Base-by-base conservation (phyloP, 2,113 vertebrate genomes). In the Osmerus eperlanus region DNA sequence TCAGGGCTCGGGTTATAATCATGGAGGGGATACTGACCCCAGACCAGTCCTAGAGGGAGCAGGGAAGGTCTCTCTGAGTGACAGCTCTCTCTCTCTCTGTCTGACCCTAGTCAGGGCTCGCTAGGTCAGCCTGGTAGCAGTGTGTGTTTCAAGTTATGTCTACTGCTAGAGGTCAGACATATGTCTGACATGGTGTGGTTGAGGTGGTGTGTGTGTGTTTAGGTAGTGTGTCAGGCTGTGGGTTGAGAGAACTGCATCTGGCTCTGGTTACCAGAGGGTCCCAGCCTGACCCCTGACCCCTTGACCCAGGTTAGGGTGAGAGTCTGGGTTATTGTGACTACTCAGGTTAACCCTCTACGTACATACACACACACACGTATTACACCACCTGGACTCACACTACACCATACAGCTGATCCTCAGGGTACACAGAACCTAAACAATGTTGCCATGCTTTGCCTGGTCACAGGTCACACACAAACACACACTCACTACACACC, bases 261-360 rank as follows among this genome's bases (percentile, higher is more conserved):
- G 18, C 88, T 90, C 90, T 78, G 71, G 85, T 91, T 91, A 85
- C 90, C 62, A 78, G 67, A 75, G 75, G 81, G 79, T 89, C 78
- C 75, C 67, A 29, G 70, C 75, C 65, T 84, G 81, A 85, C 86
- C 86, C 77, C 69, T 21, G 71, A 65, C 58, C 41, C 41, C 41
- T 47, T 47, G 41, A 47, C 41, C 41, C 41, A 47, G 41, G 41
- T 41, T 18, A 65, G 71, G 81, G 84, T 81, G 71, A 81, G 69
- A 83, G 84, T 82, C 74, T 85, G 81, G 67, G 58, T 81, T 91
- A 83, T 91, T 91, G 75, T 91, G 90, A 80, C 89, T 89, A 84
- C 81, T 62, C 73, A 63, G 79, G 62, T 65, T 79, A 80, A 78
- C 68, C 16, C 77, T 82, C 76, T 68, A 80, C 73, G 7, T 4